Conservation (phyloP, 2,888 invertebrate genomes). For the Nemurella pictetii region DNA sequence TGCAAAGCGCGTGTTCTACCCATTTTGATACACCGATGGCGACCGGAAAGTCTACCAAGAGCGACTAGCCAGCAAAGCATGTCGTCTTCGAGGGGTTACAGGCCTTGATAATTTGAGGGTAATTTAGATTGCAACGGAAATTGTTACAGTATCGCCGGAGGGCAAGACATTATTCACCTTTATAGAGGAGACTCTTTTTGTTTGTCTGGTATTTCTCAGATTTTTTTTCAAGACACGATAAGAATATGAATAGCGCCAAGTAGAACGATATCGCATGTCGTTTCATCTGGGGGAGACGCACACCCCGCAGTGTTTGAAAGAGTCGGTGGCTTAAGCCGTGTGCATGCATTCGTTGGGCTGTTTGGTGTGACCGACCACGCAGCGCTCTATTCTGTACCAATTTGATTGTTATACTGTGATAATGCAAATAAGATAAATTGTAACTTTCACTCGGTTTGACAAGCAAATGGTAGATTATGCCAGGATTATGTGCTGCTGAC, state of each 20-base stretch:
- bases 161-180: constrained; percentile 12
- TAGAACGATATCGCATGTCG: not conserved
- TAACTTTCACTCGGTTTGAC: not conserved
- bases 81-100: not conserved
- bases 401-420: not conserved
- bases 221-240: not conserved
- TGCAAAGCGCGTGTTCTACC: not conserved
- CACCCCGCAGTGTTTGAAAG: not conserved
- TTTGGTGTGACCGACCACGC: not conserved
- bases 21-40: not conserved
- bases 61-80: not conserved
- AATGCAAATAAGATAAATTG: not conserved
- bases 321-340: not conserved
- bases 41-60: not conserved
- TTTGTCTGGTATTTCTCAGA: not conserved
- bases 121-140: constrained; percentile 24
- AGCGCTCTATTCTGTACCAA: not conserved
- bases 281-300: not conserved
- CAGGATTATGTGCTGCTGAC: not conserved
- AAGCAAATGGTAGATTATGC: not conserved
- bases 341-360: not conserved
- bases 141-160: constrained; percentile 2
- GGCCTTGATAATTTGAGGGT: not conserved
- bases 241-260: not conserved
- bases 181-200: not conserved